These are phyloP conservation scores for Tetrapedia diversipes DNA, from an alignment of 2,888 invertebrate species.

Conservation along the genomic window DNA sequence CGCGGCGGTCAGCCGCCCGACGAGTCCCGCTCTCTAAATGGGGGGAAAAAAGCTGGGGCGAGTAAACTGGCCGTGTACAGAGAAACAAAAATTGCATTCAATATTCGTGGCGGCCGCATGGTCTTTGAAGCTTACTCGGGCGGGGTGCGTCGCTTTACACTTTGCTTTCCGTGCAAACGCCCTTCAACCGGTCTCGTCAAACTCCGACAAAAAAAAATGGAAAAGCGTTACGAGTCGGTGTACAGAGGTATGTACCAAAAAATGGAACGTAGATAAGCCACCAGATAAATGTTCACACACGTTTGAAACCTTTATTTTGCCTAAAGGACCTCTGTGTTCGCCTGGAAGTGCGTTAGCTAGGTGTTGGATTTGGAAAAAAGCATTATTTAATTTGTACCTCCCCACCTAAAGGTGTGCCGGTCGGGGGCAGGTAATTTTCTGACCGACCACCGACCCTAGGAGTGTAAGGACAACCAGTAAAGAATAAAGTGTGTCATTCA, in stretches of 20 bases:
- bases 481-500: too few relatives aligned
- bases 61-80: not conserved
- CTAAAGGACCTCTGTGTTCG: not conserved
- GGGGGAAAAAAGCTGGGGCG: not conserved
- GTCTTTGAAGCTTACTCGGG: slow-evolving; percentile 43
- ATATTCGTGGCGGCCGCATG: slow-evolving; percentile 20
- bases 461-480: too few relatives aligned
- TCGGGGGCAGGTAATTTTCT: too few relatives aligned
- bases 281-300: not conserved
- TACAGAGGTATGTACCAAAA: too few relatives aligned
- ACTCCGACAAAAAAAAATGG: slow-evolving; percentile 55
- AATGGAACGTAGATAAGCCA: not conserved
- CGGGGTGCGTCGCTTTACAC: slow-evolving; percentile 44
- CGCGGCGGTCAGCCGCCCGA: not conserved
- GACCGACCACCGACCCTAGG: too few relatives aligned
- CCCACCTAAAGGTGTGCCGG: too few relatives aligned
- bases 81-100: slow-evolving; percentile 35
- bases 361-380: too few relatives aligned
- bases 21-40: not conserved
- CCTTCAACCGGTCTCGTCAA: slow-evolving; percentile 45
- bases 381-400: too few relatives aligned
- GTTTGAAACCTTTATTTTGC: too few relatives aligned
- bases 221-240: not conserved
- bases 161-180: slow-evolving; percentile 60
- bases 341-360: slow-evolving; percentile 18